Base-by-base conservation (phyloP, 2,113 vertebrate species). In the Electrona antarctica region DNA sequence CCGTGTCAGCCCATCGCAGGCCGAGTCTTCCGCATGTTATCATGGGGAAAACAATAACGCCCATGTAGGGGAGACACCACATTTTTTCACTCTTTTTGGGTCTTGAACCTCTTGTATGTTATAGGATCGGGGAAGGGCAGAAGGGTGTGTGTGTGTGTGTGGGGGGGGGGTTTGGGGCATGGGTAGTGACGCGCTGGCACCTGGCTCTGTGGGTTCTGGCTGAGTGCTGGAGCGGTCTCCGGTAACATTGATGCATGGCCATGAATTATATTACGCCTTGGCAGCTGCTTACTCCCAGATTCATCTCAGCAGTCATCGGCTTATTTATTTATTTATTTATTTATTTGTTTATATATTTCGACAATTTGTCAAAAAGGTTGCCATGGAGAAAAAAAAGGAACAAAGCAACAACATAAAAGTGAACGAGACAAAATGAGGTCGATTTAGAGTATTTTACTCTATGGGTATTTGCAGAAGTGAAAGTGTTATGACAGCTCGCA, bases 261-360 rank as follows among this genome's bases (percentile, higher is more conserved):
- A 73, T 91, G 92, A 94, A 93, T 93, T 92, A 90, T 92, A 92
- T 93, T 92, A 92, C 68, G 74, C 82, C 83, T 82, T 92, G 91
- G 92, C 91, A 90, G 89, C 89, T 89, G 88, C 86, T 93, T 87
- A 85, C 90, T 87, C 86, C 84, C 76, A 90, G 90, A 90, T 93
- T 92, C 91, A 91, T 94, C 89, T 93, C 89, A 89, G 87, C 88
- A 86, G 86, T 90, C 85, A 89, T 85, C 88, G 84, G 80, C 70
- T 92, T 93, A 90, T 92, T 93, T 92, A 90, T 92, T 86, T 93
- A 90, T 92, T 93, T 92, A 90, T 92, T 86, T 88, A 79, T 91
- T 92, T 92, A 87, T 41, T 41, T 41, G 5, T 41, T 41, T 88
- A 79, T 91, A 91, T 92, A 87, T 90, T 91, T 91, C 73, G 74